Evolutionary conservation across 2,888 invertebrate genomes (phyloP).

Genomic region (Leptinotarsa tumamoca): DNA sequence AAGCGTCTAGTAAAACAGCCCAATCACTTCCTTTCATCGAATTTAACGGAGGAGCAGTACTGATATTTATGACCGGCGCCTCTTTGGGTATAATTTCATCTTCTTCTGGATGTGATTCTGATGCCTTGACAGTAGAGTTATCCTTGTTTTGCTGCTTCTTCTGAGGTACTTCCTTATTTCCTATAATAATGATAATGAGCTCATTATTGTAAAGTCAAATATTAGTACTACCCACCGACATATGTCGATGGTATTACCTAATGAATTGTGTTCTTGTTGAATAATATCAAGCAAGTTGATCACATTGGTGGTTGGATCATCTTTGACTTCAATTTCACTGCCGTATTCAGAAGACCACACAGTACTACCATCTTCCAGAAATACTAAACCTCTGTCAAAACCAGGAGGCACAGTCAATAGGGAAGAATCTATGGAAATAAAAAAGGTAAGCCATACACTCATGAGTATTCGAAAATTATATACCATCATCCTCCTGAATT

Average conservation of each 20-base stretch:
- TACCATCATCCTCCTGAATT: slow-evolving; percentile 44
- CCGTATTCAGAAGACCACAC: slow-evolving; percentile 21
- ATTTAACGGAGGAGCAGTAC: slow-evolving; percentile 66
- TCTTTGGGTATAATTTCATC: slow-evolving; percentile 62
- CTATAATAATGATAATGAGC: not conserved
- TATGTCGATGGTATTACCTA: slow-evolving; percentile 62
- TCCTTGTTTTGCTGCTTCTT: slow-evolving; percentile 44
- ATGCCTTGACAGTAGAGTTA: slow-evolving; percentile 43
- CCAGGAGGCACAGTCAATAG: slow-evolving; percentile 74
- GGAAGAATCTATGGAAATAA: slow-evolving; percentile 50
- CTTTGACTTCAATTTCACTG: slow-evolving; percentile 54
- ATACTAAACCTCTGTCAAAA: slow-evolving; percentile 71
- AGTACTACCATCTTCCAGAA: slow-evolving; percentile 69
- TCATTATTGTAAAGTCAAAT: too few species aligned
- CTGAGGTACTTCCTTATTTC: slow-evolving; percentile 7
- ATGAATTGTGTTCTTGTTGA: slow-evolving; percentile 72
- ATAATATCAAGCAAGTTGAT: slow-evolving; percentile 74
- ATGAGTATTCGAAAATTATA: not conserved
- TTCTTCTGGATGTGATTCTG: slow-evolving; percentile 53
- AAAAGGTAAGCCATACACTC: slow-evolving; percentile 6
- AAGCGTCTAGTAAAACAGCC: slow-evolving; percentile 89
- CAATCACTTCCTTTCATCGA: slow-evolving; percentile 77
- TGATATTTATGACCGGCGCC: slow-evolving; percentile 78
- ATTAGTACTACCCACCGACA: slow-evolving; percentile 59
- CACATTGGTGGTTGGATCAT: slow-evolving; percentile 49